phyloP scores from a whole-genome alignment of 1,140 invertebrate genomes.

The Heliothis virescens region DNA sequence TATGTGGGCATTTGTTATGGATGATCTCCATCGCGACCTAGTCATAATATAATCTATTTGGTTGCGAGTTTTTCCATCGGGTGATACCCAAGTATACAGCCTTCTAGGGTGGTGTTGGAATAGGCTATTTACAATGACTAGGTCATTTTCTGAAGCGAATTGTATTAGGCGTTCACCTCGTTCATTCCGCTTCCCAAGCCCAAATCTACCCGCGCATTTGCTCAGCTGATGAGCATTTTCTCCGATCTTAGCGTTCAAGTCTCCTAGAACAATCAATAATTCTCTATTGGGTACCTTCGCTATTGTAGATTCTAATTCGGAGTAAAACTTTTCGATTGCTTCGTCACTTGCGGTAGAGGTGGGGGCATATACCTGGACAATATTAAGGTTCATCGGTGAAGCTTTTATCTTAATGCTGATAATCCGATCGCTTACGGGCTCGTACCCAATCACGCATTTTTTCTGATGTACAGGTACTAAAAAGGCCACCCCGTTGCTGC shows the following conservation, averaged over 20 bases:
- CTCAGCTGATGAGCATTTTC: not conserved
- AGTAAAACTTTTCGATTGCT: too few relatives aligned
- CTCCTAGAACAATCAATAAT: too few relatives aligned
- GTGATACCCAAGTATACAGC: conserved; percentile 55
- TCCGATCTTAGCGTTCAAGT: conserved; percentile 57
- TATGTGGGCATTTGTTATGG: too few relatives aligned
- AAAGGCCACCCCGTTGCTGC: conserved; percentile 45
- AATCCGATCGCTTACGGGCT: too few relatives aligned
- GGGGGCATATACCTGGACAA: not conserved
- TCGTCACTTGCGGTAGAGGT: not conserved
- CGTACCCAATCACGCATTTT: too few relatives aligned
- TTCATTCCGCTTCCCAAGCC: conserved; percentile 56
- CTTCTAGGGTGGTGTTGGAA: conserved; percentile 37
- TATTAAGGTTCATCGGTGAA: conserved; percentile 28
- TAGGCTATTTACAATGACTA: conserved; percentile 54
- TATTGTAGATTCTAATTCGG: too few relatives aligned
- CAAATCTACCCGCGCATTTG: conserved; percentile 44
- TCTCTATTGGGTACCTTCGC: too few relatives aligned
- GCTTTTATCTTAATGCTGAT: too few relatives aligned
- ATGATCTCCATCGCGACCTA: too few relatives aligned
- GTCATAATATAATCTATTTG: conserved; percentile 3
- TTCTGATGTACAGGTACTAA: not conserved
- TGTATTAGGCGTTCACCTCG: conserved; percentile 54
- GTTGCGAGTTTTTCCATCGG: conserved; percentile 32
- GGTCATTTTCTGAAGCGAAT: conserved; percentile 51